These are phyloP conservation scores for Lagodon rhomboides DNA, from an alignment of 2,797 vertebrate genomes.

Conservation along the genomic window DNA sequence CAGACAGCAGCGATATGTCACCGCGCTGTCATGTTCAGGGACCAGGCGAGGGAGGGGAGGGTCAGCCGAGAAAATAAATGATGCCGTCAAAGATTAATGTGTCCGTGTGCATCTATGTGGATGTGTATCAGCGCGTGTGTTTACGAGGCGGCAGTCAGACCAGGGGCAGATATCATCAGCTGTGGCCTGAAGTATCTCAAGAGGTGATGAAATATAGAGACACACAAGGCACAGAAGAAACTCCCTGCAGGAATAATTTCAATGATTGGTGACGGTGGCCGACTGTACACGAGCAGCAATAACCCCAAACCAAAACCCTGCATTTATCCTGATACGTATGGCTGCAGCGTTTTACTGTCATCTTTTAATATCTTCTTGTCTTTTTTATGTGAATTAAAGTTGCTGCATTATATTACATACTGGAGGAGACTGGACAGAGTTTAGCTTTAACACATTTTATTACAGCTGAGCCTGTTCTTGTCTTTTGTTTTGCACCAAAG, in stretches of 20 bases:
- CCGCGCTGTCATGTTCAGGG: conserved; percentile 31
- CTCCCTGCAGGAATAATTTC: conserved; percentile 53
- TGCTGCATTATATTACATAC: not conserved
- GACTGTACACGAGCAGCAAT: conserved; percentile 26
- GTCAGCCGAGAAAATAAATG: conserved; percentile 51
- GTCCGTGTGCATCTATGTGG: not conserved
- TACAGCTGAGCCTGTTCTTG: not conserved
- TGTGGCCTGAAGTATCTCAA: conserved; percentile 48
- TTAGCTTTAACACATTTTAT: not conserved
- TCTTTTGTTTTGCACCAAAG: not conserved
- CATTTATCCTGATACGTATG: conserved; percentile 16
- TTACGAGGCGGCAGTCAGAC: conserved; percentile 29
- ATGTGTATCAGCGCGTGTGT: conserved; percentile 3
- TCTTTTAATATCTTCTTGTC: not conserved
- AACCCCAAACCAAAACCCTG: conserved; percentile 17
- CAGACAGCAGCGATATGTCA: conserved; percentile 53
- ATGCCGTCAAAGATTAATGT: conserved; percentile 59
- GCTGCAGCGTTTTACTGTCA: not conserved
- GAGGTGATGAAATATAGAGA: conserved; percentile 67
- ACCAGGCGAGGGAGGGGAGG: not conserved
- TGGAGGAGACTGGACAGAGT: too few relatives aligned
- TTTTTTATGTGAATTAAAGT: not conserved
- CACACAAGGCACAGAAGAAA: conserved; percentile 27
- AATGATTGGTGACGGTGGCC: conserved; percentile 35
- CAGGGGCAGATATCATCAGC: conserved; percentile 48